Base-by-base conservation (phyloP, 2,888 invertebrate species). In the Phorcus lineatus region DNA sequence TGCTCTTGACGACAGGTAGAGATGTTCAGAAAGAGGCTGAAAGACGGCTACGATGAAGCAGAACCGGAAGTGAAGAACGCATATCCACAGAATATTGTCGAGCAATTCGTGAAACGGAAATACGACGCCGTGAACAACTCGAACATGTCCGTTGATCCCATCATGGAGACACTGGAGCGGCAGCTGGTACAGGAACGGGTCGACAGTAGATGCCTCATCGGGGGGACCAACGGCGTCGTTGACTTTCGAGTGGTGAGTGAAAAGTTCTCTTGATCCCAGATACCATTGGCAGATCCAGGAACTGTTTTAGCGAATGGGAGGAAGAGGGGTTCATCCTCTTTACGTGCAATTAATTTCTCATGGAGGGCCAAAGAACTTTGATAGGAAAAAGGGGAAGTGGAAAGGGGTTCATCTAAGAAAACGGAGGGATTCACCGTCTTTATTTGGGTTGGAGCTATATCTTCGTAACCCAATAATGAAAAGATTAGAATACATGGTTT, bases 81-180 rank as follows among this genome's bases (percentile, higher is more conserved):
- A 4, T 90, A 90, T 70, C 88, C 86, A 31, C 77, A 80, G 75
- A 84, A 88, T 0, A 84, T 62, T 24, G 62, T 28, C 13, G 62
- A 62, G 28, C 62, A 62, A 28, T 24, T 85, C 57, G 80, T 88
- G 28, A 78, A 84, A 9, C 78, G 87, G 31, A 66, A 52, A 36
- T n/a, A 66, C 66, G 76, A 36, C 81, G 82, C 76, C 77, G 81
- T 76, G 3, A 57, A 75, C 6, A 28, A 74, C 0, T 84, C 85
- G 1, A 52, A 83, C 40, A 79, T 78, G 6, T 24, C 74, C 24
- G 28, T 70, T 22, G 78, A 80, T 13, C 80, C 82, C 0, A 24
- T 88, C 19, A 86, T 89, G 19, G 81, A 89, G 19, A 86, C 88
- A 78, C 87, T 89, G 19, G 81, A 89, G 19, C 86, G 88, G 78